Conservation (phyloP, 2,888 invertebrate genomes). For the Lymantria dispar region DNA sequence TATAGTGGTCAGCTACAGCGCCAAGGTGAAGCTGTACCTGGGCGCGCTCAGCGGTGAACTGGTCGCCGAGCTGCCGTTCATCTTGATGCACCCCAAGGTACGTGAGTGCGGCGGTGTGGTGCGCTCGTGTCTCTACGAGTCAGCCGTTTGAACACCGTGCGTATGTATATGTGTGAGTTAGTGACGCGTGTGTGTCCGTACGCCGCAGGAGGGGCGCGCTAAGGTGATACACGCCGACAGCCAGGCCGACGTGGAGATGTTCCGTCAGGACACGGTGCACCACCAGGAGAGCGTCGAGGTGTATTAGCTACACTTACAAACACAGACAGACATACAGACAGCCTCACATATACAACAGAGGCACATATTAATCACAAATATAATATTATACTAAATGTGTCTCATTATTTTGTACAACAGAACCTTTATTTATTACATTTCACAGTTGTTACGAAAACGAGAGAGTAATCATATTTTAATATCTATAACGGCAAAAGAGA, state of each 20-base stretch:
- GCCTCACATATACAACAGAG: too few relatives aligned
- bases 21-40: slow-evolving; percentile 96
- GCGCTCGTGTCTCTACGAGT: slow-evolving; percentile 8
- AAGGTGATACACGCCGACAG: slow-evolving; percentile 86
- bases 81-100: slow-evolving; percentile 95
- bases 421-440: too few relatives aligned
- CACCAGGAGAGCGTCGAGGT: slow-evolving; percentile 80
- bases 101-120: background rate
- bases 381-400: background rate
- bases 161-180: too few relatives aligned
- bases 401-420: too few relatives aligned
- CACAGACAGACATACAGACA: background rate
- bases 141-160: slow-evolving; percentile 10
- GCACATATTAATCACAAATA: too few relatives aligned
- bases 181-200: background rate
- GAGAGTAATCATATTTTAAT: too few relatives aligned
- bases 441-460: too few relatives aligned
- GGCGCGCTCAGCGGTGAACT: slow-evolving; percentile 96
- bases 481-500: too few relatives aligned
- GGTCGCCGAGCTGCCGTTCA: slow-evolving; percentile 94
- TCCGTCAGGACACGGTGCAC: slow-evolving; percentile 86
- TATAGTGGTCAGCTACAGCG: slow-evolving; percentile 97
- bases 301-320: slow-evolving; percentile 45
- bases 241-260: slow-evolving; percentile 87
- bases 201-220: slow-evolving; percentile 67